Conservation (phyloP, 1,140 invertebrate species). For the Subanguina moxae region DNA sequence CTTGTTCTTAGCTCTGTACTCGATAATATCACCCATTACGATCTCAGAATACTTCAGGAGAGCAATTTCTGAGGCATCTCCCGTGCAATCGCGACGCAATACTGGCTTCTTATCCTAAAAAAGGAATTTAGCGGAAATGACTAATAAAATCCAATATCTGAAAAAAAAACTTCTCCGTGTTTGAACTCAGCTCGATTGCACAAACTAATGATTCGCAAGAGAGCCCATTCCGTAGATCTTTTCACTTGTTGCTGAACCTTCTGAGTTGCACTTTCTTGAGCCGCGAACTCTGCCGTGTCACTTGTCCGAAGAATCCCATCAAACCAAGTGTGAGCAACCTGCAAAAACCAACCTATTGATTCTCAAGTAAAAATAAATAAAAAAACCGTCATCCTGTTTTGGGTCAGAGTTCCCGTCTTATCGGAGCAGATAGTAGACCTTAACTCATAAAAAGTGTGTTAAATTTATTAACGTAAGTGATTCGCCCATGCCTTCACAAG, state of each 20-base stretch:
- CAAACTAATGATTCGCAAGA: slow-evolving; percentile 83
- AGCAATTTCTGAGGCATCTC: slow-evolving; percentile 55
- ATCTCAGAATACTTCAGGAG: slow-evolving; percentile 51
- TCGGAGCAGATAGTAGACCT: slow-evolving; percentile 56
- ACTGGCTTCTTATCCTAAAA: slow-evolving; percentile 81
- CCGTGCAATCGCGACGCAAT: slow-evolving; percentile 68
- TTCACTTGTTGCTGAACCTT: not conserved
- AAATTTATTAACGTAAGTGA: too few species aligned
- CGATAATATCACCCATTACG: slow-evolving; percentile 35
- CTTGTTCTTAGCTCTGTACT: slow-evolving; percentile 18
- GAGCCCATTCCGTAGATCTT: slow-evolving; percentile 71
- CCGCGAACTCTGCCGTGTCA: slow-evolving; percentile 65
- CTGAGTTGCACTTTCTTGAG: slow-evolving; percentile 53
- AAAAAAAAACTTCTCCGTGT: slow-evolving; percentile 59
- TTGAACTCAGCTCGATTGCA: slow-evolving; percentile 98
- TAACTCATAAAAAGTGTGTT: too few species aligned
- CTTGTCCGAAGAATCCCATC: slow-evolving; percentile 60
- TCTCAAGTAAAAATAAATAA: too few species aligned
- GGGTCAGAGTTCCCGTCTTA: slow-evolving; percentile 55
- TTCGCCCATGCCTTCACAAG: too few species aligned
- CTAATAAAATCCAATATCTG: not conserved
- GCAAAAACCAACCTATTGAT: too few species aligned
- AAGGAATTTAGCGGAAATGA: not conserved
- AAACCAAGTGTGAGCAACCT: slow-evolving; percentile 53
- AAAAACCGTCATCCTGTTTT: slow-evolving; percentile 33